A percentile compares a stretch with the other conserved stretches of the same genome.
Evolutionary conservation across 2,888 invertebrate genomes (phyloP).

Genomic region (Hermaeophaga mercurialis): DNA sequence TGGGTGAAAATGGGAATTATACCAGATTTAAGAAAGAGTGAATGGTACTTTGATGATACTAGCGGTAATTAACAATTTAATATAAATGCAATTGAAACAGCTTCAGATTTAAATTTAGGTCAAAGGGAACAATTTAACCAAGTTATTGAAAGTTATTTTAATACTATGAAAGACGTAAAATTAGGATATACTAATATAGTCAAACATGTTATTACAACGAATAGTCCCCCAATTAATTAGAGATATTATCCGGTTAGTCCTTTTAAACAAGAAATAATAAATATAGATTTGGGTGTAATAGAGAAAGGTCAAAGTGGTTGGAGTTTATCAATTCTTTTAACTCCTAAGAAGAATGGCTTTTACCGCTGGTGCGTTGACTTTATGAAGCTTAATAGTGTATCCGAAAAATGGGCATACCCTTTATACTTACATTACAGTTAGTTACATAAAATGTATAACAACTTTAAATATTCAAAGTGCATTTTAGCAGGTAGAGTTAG

Average conservation of each 20-base stretch:
- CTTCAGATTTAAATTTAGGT: not conserved
- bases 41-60: not conserved
- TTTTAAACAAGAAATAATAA: conserved; percentile 22
- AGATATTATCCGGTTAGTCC: conserved; percentile 29
- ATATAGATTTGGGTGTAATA: conserved; percentile 31
- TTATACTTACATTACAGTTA: conserved; percentile 23
- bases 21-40: not conserved
- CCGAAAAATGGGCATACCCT: conserved; percentile 19
- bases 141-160: conserved; percentile 2
- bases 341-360: conserved; percentile 44
- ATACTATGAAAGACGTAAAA: not conserved
- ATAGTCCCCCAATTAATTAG: conserved; percentile 26
- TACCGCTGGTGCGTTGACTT: conserved; percentile 39
- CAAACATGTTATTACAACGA: conserved; percentile 24
- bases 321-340: conserved; percentile 39
- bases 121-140: not conserved
- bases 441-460: not conserved
- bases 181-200: conserved; percentile 24
- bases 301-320: conserved; percentile 44
- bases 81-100: not conserved
- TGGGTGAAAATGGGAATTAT: conserved; percentile 28
- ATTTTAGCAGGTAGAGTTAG: not conserved
- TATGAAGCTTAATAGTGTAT: conserved; percentile 34
- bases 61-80: not conserved
- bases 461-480: not conserved